These are phyloP conservation scores for Enhydra lutris DNA, from an alignment of 2,113 vertebrate species.

Conservation along the genomic window DNA sequence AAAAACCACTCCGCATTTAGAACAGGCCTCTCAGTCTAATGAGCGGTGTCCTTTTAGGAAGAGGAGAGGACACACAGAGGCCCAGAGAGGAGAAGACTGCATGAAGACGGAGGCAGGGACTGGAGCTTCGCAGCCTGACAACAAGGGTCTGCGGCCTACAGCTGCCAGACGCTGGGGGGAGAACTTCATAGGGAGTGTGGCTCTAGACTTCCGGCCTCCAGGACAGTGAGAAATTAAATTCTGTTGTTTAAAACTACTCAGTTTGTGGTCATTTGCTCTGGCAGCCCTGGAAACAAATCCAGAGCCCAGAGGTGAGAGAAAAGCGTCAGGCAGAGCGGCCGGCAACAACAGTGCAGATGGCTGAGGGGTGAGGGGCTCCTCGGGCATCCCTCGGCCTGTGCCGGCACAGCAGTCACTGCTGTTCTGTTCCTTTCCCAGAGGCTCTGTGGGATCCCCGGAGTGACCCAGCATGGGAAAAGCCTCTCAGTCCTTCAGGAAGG, in stretches of 20 bases:
- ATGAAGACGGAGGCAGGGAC: not conserved
- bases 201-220: not conserved
- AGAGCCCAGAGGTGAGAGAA: not conserved
- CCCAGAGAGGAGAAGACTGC: not conserved
- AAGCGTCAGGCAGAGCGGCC: not conserved
- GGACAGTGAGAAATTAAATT: not conserved
- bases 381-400: not conserved
- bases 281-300: not conserved
- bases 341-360: not conserved
- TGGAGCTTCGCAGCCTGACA: accelerated
- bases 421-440: not conserved
- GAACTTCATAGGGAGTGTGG: not conserved
- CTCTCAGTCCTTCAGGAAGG: not conserved
- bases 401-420: not conserved
- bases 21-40: not conserved
- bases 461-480: not conserved
- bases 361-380: not conserved
- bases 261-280: not conserved
- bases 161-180: accelerated
- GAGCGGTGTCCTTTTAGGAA: not conserved
- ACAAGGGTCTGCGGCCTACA: accelerated
- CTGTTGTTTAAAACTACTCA: not conserved
- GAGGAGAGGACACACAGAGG: no score
- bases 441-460: not conserved
- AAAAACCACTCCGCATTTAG: not conserved